phyloP scores from a whole-genome alignment of 2,113 vertebrate species.

The Pterophyllum scalare region DNA sequence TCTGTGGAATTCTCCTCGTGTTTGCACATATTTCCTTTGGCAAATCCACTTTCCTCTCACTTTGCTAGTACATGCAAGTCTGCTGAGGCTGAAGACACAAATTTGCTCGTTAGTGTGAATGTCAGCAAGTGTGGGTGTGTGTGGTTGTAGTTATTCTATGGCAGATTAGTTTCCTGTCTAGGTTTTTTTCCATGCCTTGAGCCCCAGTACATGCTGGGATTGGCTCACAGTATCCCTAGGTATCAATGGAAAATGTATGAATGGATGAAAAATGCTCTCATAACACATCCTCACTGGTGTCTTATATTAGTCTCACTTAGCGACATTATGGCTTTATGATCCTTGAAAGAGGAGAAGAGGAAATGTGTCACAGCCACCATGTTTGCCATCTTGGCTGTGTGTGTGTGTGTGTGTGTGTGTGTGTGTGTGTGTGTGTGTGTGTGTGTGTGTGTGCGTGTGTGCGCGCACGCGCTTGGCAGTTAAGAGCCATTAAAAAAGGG shows the following conservation, averaged over 20 bases:
- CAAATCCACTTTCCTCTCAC: conserved; percentile 56
- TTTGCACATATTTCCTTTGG: conserved; percentile 63
- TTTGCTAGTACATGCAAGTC: conserved; percentile 38
- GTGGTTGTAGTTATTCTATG: conserved; percentile 35
- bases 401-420: background rate
- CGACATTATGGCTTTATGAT: conserved; percentile 48
- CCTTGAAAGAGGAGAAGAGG: conserved; percentile 45
- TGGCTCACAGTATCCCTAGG: conserved; percentile 8
- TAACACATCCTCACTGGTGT: conserved; percentile 52
- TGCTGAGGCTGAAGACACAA: background rate
- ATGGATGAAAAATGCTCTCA: conserved; percentile 39
- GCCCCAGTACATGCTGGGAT: conserved; percentile 22
- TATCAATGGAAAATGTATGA: conserved; percentile 39
- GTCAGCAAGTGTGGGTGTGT: conserved; percentile 29
- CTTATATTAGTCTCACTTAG: conserved; percentile 30
- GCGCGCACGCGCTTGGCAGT: conserved; percentile 71
- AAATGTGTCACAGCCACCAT: conserved; percentile 70
- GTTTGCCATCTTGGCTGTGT: conserved; percentile 69
- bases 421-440: conserved; percentile 26
- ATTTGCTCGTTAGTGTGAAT: conserved; percentile 62
- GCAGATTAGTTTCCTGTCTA: conserved; percentile 39
- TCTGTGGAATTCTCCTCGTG: conserved; percentile 23
- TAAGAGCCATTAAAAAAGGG: conserved; percentile 78
- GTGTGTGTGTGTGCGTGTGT: conserved; percentile 16
- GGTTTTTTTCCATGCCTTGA: conserved; percentile 38